A percentile compares a stretch with the other conserved stretches of the same genome.
phyloP scores from a whole-genome alignment of 2,113 vertebrate species.

The Colinus virginianus region DNA sequence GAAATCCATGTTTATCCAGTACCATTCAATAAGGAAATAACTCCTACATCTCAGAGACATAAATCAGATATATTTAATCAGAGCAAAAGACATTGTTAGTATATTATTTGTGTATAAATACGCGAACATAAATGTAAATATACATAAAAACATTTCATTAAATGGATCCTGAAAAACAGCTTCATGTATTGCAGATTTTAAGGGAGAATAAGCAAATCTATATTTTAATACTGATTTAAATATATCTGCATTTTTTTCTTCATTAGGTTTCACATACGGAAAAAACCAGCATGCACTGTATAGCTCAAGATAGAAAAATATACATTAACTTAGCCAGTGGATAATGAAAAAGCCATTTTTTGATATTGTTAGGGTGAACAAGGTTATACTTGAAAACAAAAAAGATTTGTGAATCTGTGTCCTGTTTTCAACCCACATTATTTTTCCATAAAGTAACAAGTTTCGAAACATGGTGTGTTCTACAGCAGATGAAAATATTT shows the following conservation, averaged over 20 bases:
- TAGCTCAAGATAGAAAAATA: not conserved
- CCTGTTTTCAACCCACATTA: slow-evolving; percentile 5
- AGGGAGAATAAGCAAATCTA: not conserved
- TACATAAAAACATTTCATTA: not conserved
- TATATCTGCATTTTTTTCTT: rapidly evolving
- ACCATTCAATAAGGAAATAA: not conserved
- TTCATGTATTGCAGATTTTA: not conserved
- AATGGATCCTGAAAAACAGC: not conserved
- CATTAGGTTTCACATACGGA: not conserved
- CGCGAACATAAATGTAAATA: not conserved
- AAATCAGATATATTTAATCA: not conserved
- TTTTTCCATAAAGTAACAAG: slow-evolving; percentile 41
- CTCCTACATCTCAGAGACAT: not conserved
- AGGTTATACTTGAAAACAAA: not conserved
- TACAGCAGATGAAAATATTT: slow-evolving; percentile 69
- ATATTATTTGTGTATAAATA: not conserved
- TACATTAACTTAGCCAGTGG: not conserved
- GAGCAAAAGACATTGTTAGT: not conserved
- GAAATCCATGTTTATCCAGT: not conserved
- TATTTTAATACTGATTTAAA: not conserved
- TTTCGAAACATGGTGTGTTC: not conserved
- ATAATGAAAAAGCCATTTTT: not conserved
- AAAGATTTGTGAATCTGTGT: not conserved
- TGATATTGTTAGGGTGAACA: not conserved
- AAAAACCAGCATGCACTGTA: not conserved